A percentile compares a stretch with the other conserved stretches of the same genome.
Conservation (phyloP, 2,113 vertebrate genomes). For the Ranitomeya variabilis region DNA sequence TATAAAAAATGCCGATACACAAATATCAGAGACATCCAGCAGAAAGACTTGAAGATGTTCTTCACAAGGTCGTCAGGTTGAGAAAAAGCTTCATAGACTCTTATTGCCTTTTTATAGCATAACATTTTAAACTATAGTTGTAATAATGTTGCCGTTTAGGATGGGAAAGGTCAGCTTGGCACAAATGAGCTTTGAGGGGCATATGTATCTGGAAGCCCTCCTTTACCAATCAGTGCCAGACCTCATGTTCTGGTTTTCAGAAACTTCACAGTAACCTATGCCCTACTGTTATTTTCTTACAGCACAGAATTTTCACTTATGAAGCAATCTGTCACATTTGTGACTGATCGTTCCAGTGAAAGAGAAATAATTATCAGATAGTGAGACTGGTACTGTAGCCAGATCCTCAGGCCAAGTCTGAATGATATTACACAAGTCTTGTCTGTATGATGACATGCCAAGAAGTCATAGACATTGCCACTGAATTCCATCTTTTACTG, state of each 20-base stretch:
- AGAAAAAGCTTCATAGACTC: not conserved
- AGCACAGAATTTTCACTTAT: not conserved
- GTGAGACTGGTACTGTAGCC: constrained; percentile 17
- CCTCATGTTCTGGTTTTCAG: not conserved
- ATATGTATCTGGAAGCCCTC: not conserved
- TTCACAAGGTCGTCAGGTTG: not conserved
- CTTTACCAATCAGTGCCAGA: not conserved
- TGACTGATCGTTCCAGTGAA: constrained; percentile 10
- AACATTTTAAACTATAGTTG: not conserved
- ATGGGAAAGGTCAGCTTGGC: too few relatives aligned
- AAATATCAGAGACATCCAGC: not conserved
- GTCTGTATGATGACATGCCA: constrained; percentile 39
- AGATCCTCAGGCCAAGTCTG: constrained; percentile 36
- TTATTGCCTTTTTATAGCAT: not conserved
- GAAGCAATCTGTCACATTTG: constrained; percentile 20
- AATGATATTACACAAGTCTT: constrained; percentile 33
- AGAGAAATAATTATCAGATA: constrained; percentile 30
- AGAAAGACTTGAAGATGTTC: not conserved
- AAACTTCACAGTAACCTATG: not conserved
- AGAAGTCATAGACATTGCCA: constrained; percentile 6
- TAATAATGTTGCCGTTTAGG: not conserved
- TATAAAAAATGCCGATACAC: not conserved
- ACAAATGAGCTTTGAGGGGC: not conserved
- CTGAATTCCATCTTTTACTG: constrained; percentile 15
- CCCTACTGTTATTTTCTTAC: not conserved